Conservation (phyloP, 1,140 invertebrate species). For the Papilio polyxenes region DNA sequence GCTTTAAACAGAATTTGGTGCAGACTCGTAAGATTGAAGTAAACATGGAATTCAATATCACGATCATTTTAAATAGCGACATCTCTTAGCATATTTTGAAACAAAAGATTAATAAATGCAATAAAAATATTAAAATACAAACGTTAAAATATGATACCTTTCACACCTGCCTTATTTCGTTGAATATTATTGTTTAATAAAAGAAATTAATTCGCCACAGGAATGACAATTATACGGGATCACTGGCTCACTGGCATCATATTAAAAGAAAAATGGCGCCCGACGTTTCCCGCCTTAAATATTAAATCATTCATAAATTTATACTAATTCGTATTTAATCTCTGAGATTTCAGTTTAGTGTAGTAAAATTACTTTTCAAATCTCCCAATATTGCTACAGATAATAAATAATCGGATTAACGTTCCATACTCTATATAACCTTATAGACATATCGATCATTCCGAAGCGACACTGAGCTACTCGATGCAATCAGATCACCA, state of each 20-base stretch:
- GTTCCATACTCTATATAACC: neutral
- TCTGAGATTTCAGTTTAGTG: neutral
- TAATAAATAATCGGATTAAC: neutral
- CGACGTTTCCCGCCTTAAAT: neutral
- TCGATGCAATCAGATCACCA: neutral
- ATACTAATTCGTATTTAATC: neutral
- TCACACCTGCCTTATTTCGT: constrained; percentile 11
- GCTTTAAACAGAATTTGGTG: too few species aligned
- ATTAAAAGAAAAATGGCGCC: neutral
- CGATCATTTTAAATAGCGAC: too few species aligned
- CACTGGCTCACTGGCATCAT: neutral
- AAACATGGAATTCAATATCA: too few species aligned
- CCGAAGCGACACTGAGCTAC: neutral
- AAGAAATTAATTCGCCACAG: neutral
- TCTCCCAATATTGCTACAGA: neutral
- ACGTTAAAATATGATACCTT: neutral
- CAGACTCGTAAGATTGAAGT: too few species aligned
- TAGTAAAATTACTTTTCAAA: neutral
- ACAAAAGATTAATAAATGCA: neutral
- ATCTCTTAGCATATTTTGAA: too few species aligned
- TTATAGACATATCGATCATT: neutral
- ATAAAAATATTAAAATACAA: neutral
- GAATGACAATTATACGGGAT: constrained; percentile 8
- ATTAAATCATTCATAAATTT: neutral
- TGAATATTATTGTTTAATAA: constrained; percentile 13